Conservation (phyloP, 2,888 invertebrate species). For the Ochropleura leucogaster region DNA sequence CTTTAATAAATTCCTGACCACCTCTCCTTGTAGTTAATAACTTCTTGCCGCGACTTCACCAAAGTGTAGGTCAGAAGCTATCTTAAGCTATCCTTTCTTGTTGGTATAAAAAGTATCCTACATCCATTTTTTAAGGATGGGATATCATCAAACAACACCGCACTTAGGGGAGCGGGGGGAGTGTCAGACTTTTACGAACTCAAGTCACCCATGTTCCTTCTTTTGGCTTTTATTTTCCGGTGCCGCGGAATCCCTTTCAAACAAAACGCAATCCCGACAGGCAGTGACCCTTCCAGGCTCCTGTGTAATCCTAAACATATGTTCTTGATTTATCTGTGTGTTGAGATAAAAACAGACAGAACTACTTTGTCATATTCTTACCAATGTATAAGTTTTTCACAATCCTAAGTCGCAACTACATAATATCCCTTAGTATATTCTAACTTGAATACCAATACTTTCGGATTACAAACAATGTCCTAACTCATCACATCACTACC, state of each 20-base stretch:
- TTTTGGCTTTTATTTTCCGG: too few species aligned
- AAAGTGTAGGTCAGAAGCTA: not conserved
- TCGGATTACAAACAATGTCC: not conserved
- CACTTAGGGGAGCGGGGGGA: too few species aligned
- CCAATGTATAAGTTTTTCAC: not conserved
- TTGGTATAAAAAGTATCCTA: not conserved
- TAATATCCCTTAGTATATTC: not conserved
- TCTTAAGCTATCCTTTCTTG: not conserved
- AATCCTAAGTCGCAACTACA: not conserved
- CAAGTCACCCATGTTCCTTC: too few species aligned
- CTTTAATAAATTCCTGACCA: not conserved
- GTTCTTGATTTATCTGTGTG: not conserved
- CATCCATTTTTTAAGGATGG: not conserved
- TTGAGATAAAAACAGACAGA: not conserved
- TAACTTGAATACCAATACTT: not conserved
- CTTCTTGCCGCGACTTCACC: too few species aligned
- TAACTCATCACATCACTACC: slow-evolving; percentile 28
- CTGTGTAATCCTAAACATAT: too few species aligned
- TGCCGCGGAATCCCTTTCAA: too few species aligned
- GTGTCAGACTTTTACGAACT: too few species aligned
- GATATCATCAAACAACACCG: too few species aligned
- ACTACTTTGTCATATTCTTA: not conserved
- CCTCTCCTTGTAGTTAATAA: not conserved
- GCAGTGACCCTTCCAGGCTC: too few species aligned
- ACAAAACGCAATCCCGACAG: too few species aligned